Conservation (phyloP, 2,797 vertebrate species). For the Uromys caudimaculatus region DNA sequence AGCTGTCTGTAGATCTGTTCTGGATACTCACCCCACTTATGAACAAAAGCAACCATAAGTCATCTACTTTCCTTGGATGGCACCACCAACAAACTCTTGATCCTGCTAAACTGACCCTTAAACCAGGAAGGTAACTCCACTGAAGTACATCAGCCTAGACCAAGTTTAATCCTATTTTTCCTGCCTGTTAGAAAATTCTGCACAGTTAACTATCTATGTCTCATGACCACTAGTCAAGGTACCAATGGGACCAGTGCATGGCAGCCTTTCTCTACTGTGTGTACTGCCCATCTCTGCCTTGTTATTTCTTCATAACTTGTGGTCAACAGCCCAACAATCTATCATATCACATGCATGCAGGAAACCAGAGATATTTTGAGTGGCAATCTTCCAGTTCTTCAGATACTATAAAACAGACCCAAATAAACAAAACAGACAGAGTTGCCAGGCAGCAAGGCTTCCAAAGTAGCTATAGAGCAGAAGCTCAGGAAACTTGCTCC, state of each 20-base stretch:
- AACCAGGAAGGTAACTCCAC: conserved; percentile 10
- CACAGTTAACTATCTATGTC: background rate
- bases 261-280: background rate
- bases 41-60: background rate
- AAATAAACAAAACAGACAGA: conserved; percentile 56
- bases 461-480: background rate
- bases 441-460: conserved; percentile 39
- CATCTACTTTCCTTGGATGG: background rate
- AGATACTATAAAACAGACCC: conserved; percentile 61
- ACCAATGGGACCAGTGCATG: background rate
- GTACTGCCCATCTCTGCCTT: background rate
- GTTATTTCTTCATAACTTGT: background rate
- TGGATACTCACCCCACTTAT: background rate
- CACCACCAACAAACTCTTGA: conserved; percentile 7
- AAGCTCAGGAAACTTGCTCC: background rate
- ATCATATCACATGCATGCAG: background rate
- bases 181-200: background rate
- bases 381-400: conserved; percentile 11
- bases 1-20: background rate
- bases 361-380: background rate
- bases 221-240: background rate
- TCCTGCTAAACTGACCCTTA: background rate
- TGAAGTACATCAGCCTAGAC: background rate
- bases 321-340: background rate
- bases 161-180: background rate